phyloP scores from a whole-genome alignment of 2,888 invertebrate genomes.

The Chloroclysta siterata region DNA sequence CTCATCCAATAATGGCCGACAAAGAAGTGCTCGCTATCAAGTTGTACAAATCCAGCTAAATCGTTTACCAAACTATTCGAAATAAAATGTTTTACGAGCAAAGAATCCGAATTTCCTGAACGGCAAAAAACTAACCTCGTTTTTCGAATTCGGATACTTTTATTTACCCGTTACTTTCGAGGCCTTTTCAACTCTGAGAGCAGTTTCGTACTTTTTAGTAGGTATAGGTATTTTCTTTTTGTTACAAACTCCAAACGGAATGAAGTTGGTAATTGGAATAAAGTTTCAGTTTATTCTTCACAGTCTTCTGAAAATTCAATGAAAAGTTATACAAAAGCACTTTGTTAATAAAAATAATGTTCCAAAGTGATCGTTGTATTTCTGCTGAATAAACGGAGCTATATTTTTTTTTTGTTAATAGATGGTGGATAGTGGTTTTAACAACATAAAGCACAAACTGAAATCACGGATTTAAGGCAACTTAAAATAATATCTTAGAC shows the following conservation, averaged over 20 bases:
- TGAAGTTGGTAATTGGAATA: constrained; percentile 27
- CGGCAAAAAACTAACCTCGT: constrained; percentile 18
- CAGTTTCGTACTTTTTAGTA: too few relatives aligned
- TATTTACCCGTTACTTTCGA: constrained; percentile 18
- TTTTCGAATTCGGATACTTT: constrained; percentile 22
- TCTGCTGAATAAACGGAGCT: too few relatives aligned
- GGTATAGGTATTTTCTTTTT: constrained; percentile 20
- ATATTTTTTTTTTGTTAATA: too few relatives aligned
- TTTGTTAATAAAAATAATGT: too few relatives aligned
- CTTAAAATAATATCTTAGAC: too few relatives aligned
- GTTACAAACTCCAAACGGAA: constrained; percentile 17
- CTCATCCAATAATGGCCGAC: not conserved
- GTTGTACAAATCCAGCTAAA: constrained; percentile 12
- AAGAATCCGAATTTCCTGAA: constrained; percentile 2
- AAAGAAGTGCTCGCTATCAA: not conserved
- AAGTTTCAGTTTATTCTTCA: constrained; percentile 24
- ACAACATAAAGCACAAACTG: too few relatives aligned
- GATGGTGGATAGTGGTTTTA: too few relatives aligned
- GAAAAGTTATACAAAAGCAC: constrained; percentile 3
- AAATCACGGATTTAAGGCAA: too few relatives aligned
- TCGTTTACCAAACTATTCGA: constrained; percentile 9
- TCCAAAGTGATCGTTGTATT: too few relatives aligned
- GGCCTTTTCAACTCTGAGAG: constrained; percentile 15
- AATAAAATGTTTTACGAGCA: constrained; percentile 24
- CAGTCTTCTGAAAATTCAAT: not conserved